A percentile compares a stretch with the other conserved stretches of the same genome.
These are phyloP conservation scores for Malacoctenus gilli DNA, from an alignment of 2,797 vertebrate species.

Conservation along the genomic window DNA sequence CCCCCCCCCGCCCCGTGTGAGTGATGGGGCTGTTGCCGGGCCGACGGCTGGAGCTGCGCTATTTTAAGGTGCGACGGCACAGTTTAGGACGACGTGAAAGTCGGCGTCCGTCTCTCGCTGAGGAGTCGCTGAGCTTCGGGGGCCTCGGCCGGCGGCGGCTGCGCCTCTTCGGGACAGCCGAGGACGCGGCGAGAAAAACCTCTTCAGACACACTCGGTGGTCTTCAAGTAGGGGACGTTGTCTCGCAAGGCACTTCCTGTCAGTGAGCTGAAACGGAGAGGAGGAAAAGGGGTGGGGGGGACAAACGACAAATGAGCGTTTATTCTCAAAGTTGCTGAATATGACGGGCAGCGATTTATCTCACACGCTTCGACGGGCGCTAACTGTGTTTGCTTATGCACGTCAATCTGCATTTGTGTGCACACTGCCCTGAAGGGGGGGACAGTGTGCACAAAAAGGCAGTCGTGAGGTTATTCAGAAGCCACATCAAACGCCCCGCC, in stretches of 20 bases:
- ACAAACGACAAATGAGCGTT: constrained; percentile 19
- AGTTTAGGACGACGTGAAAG: constrained; percentile 69
- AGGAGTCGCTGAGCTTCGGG: constrained; percentile 55
- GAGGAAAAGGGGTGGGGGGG: constrained; percentile 16
- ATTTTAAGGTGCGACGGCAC: constrained; percentile 76
- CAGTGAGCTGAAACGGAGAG: constrained; percentile 61
- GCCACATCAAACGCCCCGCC: constrained; percentile 45
- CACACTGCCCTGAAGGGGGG: constrained; percentile 19
- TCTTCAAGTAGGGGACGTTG: constrained; percentile 67
- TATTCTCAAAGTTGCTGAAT: constrained; percentile 45
- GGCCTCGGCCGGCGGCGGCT: constrained; percentile 44
- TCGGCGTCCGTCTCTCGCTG: constrained; percentile 64
- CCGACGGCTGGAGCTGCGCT: constrained; percentile 63
- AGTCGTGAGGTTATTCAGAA: constrained; percentile 51
- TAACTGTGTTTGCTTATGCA: constrained; percentile 22
- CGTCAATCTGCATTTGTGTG: constrained; percentile 39
- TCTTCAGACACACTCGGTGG: constrained; percentile 57
- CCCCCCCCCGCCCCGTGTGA: no score
- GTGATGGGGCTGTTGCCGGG: constrained; percentile 49
- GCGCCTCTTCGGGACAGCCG: constrained; percentile 54
- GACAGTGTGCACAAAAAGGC: constrained; percentile 32
- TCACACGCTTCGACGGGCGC: constrained; percentile 19
- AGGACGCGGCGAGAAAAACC: constrained; percentile 64
- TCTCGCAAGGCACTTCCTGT: constrained; percentile 81
- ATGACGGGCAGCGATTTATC: constrained; percentile 17